Conservation (phyloP, 2,113 vertebrate species). For the Dasyornis broadbenti region DNA sequence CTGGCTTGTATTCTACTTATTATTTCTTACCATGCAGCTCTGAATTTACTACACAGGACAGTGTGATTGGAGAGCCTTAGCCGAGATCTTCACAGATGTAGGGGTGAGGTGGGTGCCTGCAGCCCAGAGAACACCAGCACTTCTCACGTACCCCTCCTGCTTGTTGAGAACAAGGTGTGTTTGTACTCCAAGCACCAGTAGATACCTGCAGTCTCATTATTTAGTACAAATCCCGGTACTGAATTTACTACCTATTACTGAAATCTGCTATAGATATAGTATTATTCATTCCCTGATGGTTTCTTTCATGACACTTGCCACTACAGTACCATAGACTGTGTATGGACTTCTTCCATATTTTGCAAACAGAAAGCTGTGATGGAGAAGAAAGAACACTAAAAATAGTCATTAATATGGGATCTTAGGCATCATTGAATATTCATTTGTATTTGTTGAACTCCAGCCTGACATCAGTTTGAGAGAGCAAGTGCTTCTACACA, state of each 20-base stretch:
- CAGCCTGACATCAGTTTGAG: not conserved
- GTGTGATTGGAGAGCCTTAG: not conserved
- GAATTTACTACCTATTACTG: not conserved
- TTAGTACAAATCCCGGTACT: not conserved
- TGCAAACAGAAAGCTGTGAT: not conserved
- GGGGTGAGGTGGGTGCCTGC: not conserved
- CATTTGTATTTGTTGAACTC: not conserved
- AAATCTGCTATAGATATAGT: not conserved
- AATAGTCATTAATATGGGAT: not conserved
- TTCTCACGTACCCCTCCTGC: not conserved
- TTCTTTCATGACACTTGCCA: not conserved
- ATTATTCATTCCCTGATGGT: not conserved
- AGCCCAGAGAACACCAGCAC: not conserved
- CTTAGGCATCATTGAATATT: not conserved
- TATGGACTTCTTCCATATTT: not conserved
- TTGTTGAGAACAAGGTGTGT: not conserved
- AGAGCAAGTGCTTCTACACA: not conserved
- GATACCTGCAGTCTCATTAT: not conserved
- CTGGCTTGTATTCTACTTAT: not conserved
- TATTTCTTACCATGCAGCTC: not conserved
- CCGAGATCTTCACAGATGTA: fast-evolving
- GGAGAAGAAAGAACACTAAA: not conserved
- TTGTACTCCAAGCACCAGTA: not conserved
- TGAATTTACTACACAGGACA: not conserved
- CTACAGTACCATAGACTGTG: not conserved